Base-by-base conservation (phyloP, 2,797 vertebrate species). In the Crax fasciolata region DNA sequence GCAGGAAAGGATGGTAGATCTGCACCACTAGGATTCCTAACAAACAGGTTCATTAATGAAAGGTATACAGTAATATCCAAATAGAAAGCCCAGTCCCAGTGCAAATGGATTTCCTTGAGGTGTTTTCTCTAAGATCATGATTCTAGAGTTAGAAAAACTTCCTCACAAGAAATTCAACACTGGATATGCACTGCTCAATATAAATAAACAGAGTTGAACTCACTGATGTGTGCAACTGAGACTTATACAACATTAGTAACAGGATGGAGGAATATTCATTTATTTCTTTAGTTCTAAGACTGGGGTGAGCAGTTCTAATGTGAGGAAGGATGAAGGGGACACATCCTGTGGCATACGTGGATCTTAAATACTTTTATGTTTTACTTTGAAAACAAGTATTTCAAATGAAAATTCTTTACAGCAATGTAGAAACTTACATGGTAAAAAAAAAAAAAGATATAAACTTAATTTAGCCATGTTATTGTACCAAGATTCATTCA, bases 341-440 rank as follows among this genome's bases (percentile, higher is more conserved):
- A 32, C 24, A 59, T 19, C 35, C 11, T 0, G 0, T 1, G 1
- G 38, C 15, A 17, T 3, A 13, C 61, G 27, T 32, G 41, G 39
- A 41, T 41, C 58, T 4, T 4, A 39, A 6, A 32, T 51, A 48
- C 15, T 38, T 75, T 7, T 6, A 14, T 2, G 27, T 30, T 90
- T 88, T 81, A 78, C 54, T 66, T 23, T 13, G 32, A 73, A 86
- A 70, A 54, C 8, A 46, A 30, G 9, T 61, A 88, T 52, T 88
- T 84, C 8, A 86, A 89, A 5, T 20, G 19, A 85, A 77, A 49
- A 82, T 11, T 38, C 6, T 67, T 59, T 46, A 63, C 3, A 65
- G 58, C 3, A 19, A 3, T n/a, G 16, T 8, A 79, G 65, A 28
- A 63, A 63, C 18, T 55, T 23, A 35, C 27, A 58, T 12, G 14